Evolutionary conservation across 92 coral and sea anemone genomes (phyloP).

Genomic region (Montipora capitata): DNA sequence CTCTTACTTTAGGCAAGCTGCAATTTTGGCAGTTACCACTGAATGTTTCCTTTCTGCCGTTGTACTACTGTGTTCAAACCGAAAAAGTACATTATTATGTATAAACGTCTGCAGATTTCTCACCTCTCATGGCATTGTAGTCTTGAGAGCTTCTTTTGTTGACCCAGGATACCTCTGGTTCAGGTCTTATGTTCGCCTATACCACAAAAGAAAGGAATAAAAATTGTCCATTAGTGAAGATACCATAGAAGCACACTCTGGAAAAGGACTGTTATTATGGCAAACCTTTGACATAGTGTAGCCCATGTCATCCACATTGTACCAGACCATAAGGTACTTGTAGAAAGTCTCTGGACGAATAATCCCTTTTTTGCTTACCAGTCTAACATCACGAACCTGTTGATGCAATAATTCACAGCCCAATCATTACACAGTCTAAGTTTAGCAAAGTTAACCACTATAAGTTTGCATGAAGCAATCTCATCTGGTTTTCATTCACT

Average conservation of each 20-base stretch:
- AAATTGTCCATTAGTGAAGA: background rate
- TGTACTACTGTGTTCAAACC: too few relatives aligned
- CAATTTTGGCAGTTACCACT: too few relatives aligned
- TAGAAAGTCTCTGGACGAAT: slow-evolving; percentile 91
- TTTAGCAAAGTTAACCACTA: too few relatives aligned
- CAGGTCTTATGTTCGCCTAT: slow-evolving; percentile 77
- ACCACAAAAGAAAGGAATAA: background rate
- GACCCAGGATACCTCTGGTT: slow-evolving; percentile 39
- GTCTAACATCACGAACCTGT: slow-evolving; percentile 82
- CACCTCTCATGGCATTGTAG: slow-evolving; percentile 46
- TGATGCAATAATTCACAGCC: background rate
- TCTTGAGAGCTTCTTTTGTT: slow-evolving; percentile 32
- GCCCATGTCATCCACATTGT: slow-evolving; percentile 84
- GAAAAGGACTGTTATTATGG: background rate
- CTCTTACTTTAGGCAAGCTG: too few relatives aligned
- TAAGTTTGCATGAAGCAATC: too few relatives aligned
- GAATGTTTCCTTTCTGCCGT: too few relatives aligned
- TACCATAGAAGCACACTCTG: background rate
- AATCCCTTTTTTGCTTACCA: slow-evolving; percentile 84
- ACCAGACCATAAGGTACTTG: slow-evolving; percentile 91
- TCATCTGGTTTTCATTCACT: too few relatives aligned
- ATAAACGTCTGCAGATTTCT: background rate
- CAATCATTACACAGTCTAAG: background rate
- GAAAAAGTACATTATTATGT: too few relatives aligned
- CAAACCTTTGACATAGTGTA: slow-evolving; percentile 90